Percentiles rank a stretch among this genome's conserved stretches.
phyloP scores from a whole-genome alignment of 92 coral and sea anemone species.

The Actinostola sp. region DNA sequence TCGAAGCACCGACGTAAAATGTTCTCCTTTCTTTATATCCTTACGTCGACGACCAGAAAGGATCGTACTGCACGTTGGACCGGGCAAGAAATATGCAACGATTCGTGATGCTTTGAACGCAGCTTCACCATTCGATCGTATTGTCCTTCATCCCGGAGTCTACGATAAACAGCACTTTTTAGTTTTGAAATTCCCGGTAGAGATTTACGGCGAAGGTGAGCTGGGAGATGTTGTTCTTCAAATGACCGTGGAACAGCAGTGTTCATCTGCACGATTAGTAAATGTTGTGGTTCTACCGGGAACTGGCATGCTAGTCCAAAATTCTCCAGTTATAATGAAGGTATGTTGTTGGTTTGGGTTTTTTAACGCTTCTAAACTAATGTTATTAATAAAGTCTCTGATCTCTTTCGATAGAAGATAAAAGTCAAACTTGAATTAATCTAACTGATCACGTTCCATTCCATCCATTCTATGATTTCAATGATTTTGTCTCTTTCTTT shows the following conservation, averaged over 20 bases:
- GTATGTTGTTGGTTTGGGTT: conserved; percentile 34
- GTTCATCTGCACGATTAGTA: conserved; percentile 77
- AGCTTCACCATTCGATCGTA: conserved; percentile 91
- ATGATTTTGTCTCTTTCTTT: no score
- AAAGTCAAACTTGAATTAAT: no score
- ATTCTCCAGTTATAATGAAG: conserved; percentile 87
- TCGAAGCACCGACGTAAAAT: conserved; percentile 81
- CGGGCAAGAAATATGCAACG: conserved; percentile 63
- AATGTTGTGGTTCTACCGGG: conserved; percentile 92
- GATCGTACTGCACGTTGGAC: conserved; percentile 72
- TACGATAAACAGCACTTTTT: conserved; percentile 88
- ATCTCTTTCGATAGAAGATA: no score
- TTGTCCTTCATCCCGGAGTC: conserved; percentile 73
- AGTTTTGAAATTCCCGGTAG: conserved; percentile 90
- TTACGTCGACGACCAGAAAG: conserved; percentile 73
- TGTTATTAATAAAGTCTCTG: background rate
- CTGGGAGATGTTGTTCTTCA: conserved; percentile 80
- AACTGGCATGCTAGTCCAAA: conserved; percentile 70
- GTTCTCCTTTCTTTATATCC: conserved; percentile 77
- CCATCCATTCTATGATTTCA: no score
- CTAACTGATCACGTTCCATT: no score
- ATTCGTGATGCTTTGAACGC: conserved; percentile 83
- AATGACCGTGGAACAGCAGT: conserved; percentile 89
- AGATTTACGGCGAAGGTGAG: conserved; percentile 81
- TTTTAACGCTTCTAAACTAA: background rate